Conservation (phyloP, 2,113 vertebrate species). For the Myotis davidii region DNA sequence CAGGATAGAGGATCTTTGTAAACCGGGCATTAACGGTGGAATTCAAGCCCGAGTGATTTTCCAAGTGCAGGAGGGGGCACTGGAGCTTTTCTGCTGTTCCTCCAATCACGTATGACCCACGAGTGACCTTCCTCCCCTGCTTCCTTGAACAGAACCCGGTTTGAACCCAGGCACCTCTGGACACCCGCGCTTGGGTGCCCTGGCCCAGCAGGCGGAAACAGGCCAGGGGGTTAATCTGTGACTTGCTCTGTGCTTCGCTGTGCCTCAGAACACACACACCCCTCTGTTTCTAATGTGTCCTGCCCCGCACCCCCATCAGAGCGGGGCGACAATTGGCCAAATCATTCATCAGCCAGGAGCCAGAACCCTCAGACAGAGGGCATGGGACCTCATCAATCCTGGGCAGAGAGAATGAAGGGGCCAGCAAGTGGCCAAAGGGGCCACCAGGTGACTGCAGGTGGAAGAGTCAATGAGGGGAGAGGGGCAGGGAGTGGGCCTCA, state of each 20-base stretch:
- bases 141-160: constrained; percentile 48
- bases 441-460: background rate
- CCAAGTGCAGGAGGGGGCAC: background rate
- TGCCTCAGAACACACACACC: constrained; percentile 6
- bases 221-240: constrained; percentile 65
- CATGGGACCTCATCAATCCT: background rate
- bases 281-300: constrained; percentile 66
- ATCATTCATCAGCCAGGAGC: constrained; percentile 66
- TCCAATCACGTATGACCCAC: background rate
- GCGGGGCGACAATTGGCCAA: background rate
- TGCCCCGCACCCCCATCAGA: background rate
- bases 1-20: background rate
- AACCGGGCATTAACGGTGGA: background rate
- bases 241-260: constrained; percentile 6
- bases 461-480: no score
- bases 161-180: constrained; percentile 57
- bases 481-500: background rate
- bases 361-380: background rate
- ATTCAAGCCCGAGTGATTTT: background rate
- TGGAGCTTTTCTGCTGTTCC: background rate
- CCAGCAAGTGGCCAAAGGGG: background rate
- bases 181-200: constrained; percentile 53
- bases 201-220: background rate
- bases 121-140: constrained; percentile 38
- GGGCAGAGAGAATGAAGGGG: background rate